Percentiles rank a stretch among this genome's conserved stretches.
phyloP scores from a whole-genome alignment of 2,888 invertebrate species.

The Danaus chrysippus region DNA sequence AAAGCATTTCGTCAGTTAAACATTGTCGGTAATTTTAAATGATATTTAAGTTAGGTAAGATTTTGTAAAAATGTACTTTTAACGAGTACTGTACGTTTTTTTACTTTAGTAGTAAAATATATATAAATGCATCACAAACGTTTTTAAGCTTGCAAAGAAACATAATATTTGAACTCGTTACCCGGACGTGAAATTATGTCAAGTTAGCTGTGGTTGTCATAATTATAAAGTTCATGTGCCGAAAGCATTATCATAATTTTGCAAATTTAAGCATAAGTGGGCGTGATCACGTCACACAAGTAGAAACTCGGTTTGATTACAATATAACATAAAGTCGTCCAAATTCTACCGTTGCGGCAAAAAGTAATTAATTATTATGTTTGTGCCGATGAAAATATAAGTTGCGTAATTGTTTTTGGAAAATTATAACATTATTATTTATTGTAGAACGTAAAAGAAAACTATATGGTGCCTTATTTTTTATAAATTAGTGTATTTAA shows the following conservation, averaged over 20 bases:
- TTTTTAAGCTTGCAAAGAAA: conserved; percentile 2
- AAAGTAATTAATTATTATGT: background rate
- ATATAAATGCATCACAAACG: background rate
- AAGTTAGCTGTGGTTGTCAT: conserved; percentile 6
- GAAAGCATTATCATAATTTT: conserved; percentile 5
- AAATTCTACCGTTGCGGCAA: conserved; percentile 1
- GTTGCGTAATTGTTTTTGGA: too few relatives aligned
- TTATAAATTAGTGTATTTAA: too few relatives aligned
- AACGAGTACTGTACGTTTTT: background rate
- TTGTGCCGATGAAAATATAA: too few relatives aligned
- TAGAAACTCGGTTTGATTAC: conserved; percentile 18
- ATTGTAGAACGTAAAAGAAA: too few relatives aligned
- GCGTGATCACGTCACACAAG: conserved; percentile 16
- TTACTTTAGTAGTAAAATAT: background rate
- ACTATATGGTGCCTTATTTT: too few relatives aligned
- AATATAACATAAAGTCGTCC: conserved; percentile 5
- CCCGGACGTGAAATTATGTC: background rate
- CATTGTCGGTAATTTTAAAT: too few relatives aligned
- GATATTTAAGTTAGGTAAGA: too few relatives aligned
- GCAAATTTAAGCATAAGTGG: conserved; percentile 4
- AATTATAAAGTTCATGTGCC: conserved; percentile 5
- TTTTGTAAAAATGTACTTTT: background rate
- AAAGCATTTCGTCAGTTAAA: too few relatives aligned
- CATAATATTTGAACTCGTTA: conserved; percentile 3
- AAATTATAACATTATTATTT: too few relatives aligned